Conservation (phyloP, 1,140 invertebrate genomes). For the Drosophila sechellia region DNA sequence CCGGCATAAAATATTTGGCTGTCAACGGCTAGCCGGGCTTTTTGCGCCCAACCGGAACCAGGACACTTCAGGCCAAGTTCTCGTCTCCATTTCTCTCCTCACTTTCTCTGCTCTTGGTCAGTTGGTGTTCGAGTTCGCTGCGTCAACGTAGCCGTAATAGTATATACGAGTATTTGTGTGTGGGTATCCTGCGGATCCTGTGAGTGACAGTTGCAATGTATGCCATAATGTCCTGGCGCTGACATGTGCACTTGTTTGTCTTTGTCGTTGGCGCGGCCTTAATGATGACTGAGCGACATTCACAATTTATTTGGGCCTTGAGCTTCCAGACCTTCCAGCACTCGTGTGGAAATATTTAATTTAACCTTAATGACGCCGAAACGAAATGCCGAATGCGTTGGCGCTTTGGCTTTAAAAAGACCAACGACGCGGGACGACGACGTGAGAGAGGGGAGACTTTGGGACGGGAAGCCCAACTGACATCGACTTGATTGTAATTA, state of each 20-base stretch:
- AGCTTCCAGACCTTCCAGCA: slow-evolving; percentile 26
- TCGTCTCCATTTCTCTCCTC: slow-evolving; percentile 18
- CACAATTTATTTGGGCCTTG: slow-evolving; percentile 78
- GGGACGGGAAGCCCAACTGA: slow-evolving; percentile 2
- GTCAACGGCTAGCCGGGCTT: slow-evolving; percentile 61
- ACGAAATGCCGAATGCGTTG: slow-evolving; percentile 40
- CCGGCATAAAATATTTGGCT: slow-evolving; percentile 76
- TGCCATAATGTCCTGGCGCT: slow-evolving; percentile 78
- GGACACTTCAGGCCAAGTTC: slow-evolving; percentile 35
- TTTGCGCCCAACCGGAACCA: slow-evolving; percentile 20
- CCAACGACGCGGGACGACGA: slow-evolving; percentile 2
- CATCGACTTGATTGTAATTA: slow-evolving; percentile 74
- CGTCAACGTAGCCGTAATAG: slow-evolving; percentile 50
- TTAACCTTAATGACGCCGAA: slow-evolving; percentile 80
- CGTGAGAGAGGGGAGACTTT: background rate
- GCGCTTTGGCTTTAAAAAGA: slow-evolving; percentile 60
- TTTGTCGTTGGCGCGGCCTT: slow-evolving; percentile 70
- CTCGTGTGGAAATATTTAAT: slow-evolving; percentile 83
- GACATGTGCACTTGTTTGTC: slow-evolving; percentile 80
- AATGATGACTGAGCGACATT: slow-evolving; percentile 81
- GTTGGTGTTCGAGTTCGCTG: slow-evolving; percentile 63
- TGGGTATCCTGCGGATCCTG: slow-evolving; percentile 37
- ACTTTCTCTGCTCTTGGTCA: slow-evolving; percentile 20
- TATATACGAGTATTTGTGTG: background rate
- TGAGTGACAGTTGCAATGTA: slow-evolving; percentile 81